phyloP scores from a whole-genome alignment of 2,113 vertebrate species.

The Candoia aspera region DNA sequence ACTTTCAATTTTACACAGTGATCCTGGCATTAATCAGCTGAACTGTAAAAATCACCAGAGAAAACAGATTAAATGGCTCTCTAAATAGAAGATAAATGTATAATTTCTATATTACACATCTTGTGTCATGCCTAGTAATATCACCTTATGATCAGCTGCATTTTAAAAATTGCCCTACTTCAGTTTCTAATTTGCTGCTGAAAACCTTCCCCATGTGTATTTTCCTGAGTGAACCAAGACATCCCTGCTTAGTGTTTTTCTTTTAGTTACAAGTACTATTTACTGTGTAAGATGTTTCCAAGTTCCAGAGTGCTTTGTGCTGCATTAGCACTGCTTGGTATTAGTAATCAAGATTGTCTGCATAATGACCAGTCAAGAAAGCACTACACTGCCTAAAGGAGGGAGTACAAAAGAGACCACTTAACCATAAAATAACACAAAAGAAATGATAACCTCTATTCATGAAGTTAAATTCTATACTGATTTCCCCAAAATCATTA shows the following conservation, averaged over 20 bases:
- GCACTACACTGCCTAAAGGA: constrained; percentile 5
- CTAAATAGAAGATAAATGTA: constrained; percentile 43
- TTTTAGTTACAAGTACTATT: constrained; percentile 17
- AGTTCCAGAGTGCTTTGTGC: constrained; percentile 4
- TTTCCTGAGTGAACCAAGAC: constrained; percentile 20
- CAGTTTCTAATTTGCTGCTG: constrained; percentile 28
- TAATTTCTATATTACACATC: constrained; percentile 11
- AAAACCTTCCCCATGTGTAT: neutral
- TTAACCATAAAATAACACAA: constrained; percentile 21
- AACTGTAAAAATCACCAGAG: constrained; percentile 39
- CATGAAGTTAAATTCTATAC: neutral
- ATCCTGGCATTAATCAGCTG: constrained; percentile 52
- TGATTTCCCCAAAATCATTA: neutral
- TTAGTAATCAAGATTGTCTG: constrained; percentile 41
- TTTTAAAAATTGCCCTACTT: constrained; percentile 32
- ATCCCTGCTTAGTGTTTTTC: constrained; percentile 6
- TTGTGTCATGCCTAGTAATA: neutral
- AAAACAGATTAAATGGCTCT: constrained; percentile 55
- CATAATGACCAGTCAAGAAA: constrained; percentile 28
- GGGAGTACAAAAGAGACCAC: neutral
- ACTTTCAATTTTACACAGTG: constrained; percentile 45
- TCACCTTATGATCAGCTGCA: constrained; percentile 5
- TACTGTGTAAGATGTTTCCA: neutral
- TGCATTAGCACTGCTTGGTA: constrained; percentile 21
- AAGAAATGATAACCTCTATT: neutral